Evolutionary conservation across 2,888 invertebrate species (phyloP), one percentile per base, ranked within the genome.

Genomic region (Plemyria rubiginata): DNA sequence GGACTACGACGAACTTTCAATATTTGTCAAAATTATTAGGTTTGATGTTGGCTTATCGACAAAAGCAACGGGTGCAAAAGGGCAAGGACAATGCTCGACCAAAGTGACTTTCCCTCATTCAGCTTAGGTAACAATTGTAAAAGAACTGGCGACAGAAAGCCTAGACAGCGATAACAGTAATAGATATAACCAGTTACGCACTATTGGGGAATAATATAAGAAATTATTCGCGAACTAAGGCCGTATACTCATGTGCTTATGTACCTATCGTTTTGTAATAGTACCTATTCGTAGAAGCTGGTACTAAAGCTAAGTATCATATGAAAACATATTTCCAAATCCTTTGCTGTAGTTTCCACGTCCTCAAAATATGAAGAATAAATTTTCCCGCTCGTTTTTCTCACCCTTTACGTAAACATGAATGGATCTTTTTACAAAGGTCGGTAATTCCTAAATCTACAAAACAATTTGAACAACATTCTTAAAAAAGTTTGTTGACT

Each of bases 121-220:
- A 41, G 13, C 38, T 32, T 48, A 48, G 38, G 46, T 55, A 40
- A 48, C 38, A 36, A 40, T 48, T 48, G 46, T 46, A 48, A 38
- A 48, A 43, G 22, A 48, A 40, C 7, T 9, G 55, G 55, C 55
- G 46, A 48, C 55, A 55, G 28, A 55, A 38, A 55, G 48, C 46
- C 55, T 55, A 55, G 48, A 55, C 55, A 15, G 16, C 9, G 36
- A 41, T n/a, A 41, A n/a, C 3, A n/a, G 22, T n/a, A 9, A 41
- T 22, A 41, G 53, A 40, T 9, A 53, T 29, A 52, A 22, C 13
- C 13, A 13, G 53, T 29, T 53, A 43, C 15, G 28, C 13, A 43
- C 29, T 43, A 54, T 43, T 54, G 54, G 28, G 29, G 15, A 54
- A 54, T 32, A 15, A 11, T 29, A 50, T 50, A 32, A 29, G 13